Evolutionary conservation across 2,797 vertebrate species (phyloP).

Genomic region (Myotis planiceps): DNA sequence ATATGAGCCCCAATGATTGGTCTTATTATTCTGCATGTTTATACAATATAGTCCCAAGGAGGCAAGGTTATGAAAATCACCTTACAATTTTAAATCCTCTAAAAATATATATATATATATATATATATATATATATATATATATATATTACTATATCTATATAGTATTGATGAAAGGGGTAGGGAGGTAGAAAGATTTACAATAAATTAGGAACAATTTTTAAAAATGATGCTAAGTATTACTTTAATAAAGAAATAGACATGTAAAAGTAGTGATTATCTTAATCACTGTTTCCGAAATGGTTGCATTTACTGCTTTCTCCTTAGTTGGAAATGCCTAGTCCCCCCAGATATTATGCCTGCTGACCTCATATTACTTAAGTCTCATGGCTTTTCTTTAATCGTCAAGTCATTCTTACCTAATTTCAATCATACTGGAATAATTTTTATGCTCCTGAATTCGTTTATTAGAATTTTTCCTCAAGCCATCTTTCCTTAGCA

Average conservation of each 20-base stretch:
- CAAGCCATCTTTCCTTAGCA: neutral
- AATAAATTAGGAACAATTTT: neutral
- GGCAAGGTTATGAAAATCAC: neutral
- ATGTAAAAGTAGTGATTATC: neutral
- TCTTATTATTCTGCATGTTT: neutral
- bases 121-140: no score
- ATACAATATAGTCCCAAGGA: neutral
- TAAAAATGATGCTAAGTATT: neutral
- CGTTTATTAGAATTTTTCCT: neutral
- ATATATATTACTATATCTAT: neutral
- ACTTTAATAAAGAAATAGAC: neutral
- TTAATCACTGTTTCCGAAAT: neutral
- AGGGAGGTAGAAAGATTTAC: neutral
- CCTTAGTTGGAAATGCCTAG: neutral
- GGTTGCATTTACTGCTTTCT: neutral
- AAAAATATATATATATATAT: neutral
- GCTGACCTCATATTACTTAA: constrained; percentile 19
- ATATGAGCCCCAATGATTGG: neutral
- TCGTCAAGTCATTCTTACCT: constrained; percentile 18
- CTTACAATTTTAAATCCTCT: neutral
- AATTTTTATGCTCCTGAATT: constrained; percentile 44
- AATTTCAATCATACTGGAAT: constrained; percentile 32
- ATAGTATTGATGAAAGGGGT: neutral
- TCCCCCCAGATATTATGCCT: neutral
- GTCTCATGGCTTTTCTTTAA: neutral